These are phyloP conservation scores for Catharus ustulatus DNA, from an alignment of 2,797 vertebrate genomes.

Conservation along the genomic window DNA sequence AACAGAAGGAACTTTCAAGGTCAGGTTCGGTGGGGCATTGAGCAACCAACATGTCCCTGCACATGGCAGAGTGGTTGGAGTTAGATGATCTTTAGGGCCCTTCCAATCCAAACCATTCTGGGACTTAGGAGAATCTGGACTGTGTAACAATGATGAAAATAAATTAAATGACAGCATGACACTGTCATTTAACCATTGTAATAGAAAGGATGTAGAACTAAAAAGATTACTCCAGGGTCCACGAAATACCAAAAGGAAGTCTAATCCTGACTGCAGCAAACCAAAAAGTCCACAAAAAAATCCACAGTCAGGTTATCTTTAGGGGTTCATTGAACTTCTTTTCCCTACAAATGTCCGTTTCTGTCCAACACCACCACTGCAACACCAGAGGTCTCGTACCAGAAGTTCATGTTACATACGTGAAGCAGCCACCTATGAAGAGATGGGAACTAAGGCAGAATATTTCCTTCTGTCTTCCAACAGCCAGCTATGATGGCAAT, in stretches of 20 bases:
- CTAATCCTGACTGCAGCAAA: neutral
- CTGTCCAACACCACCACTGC: neutral
- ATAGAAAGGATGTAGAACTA: neutral
- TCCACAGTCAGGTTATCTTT: neutral
- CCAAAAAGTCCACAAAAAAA: neutral
- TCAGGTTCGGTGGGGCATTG: neutral
- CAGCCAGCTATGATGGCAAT: neutral
- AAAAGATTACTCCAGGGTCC: neutral
- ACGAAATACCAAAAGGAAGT: neutral
- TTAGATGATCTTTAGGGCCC: neutral
- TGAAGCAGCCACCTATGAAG: neutral
- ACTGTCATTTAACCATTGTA: neutral
- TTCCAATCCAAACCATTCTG: neutral
- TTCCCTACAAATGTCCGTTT: neutral
- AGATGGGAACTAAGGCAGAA: neutral
- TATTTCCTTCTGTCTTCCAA: neutral
- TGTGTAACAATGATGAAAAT: neutral
- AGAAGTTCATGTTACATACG: accelerated
- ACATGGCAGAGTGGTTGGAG: neutral
- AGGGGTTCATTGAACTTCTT: neutral
- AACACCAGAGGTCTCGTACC: neutral
- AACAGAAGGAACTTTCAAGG: neutral
- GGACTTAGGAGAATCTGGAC: neutral
- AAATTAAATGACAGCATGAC: neutral
- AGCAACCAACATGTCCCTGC: neutral